Evolutionary conservation across 2,797 vertebrate species (phyloP), one percentile per base, ranked within the genome.

Genomic region (Nasua narica): DNA sequence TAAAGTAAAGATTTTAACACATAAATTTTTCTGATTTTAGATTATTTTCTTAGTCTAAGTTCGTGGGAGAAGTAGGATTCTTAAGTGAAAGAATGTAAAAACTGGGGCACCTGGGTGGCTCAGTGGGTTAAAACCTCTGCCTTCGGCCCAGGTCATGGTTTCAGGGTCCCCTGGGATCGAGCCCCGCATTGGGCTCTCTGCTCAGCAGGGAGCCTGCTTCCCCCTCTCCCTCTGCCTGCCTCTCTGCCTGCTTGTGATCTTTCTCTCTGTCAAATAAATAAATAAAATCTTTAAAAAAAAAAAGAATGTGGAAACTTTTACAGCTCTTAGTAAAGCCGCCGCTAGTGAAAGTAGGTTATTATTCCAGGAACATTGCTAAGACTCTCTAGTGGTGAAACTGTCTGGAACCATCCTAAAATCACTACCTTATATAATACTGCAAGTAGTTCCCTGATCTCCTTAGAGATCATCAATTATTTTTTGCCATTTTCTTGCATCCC

Each of bases 41-140:
- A 90, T 46, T 69, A 76, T 60, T 54, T 94, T 76, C 85, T 70
- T 81, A 90, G 32, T 76, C 13, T 90, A 32, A 94, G 91, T 85
- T 72, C 76, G 77, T 9, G 2, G 19, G 85, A 87, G 19, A 88
- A 87, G 29, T 50, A 90, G 29, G 85, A 92, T 60, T 93, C 91
- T 94, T 87, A 25, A 79, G 58, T 46, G 21, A 40, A 90, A 94
- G 35, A 27, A 67, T 52, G 82, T 7, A 25, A 92, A 86, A 77
- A 58, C 10, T 82, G 43, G 43, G 43, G 43, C 43, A 43, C 43
- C 43, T 43, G 43, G 43, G 43, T 43, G 43, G 43, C 43, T 43
- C 43, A 43, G 43, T 43, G 43, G 43, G 43, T 43, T 43, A 43
- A 43, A 6, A 7, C 43, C 43, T 43, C 43, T 43, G 43, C 43